Percentiles rank a stretch among this genome's conserved stretches.
These are phyloP conservation scores for Porites cylindrica DNA, from an alignment of 92 coral and sea anemone species.

Conservation along the genomic window DNA sequence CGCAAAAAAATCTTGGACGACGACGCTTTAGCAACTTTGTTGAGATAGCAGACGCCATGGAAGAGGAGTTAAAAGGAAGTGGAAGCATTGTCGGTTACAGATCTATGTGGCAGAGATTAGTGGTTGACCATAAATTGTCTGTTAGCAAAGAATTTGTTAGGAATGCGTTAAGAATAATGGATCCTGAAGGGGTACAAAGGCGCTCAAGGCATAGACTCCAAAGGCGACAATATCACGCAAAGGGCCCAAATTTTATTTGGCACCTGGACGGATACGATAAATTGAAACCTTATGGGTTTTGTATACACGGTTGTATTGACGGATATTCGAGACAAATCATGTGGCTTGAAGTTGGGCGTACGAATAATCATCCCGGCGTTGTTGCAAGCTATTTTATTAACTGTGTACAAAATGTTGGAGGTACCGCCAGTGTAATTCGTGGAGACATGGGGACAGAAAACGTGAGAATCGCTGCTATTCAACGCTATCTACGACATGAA, in stretches of 20 bases:
- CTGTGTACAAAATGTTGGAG: constrained; percentile 52
- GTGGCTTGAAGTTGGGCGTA: constrained; percentile 59
- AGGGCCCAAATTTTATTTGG: constrained; percentile 75
- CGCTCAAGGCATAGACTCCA: constrained; percentile 64
- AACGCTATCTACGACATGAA: constrained; percentile 61
- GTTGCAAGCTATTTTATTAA: constrained; percentile 54
- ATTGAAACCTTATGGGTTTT: constrained; percentile 75
- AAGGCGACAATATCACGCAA: constrained; percentile 68
- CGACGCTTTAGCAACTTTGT: constrained; percentile 57
- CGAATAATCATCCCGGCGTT: constrained; percentile 51
- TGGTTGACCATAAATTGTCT: constrained; percentile 55
- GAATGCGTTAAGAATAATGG: constrained; percentile 48
- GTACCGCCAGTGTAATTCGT: constrained; percentile 65
- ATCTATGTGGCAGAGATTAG: constrained; percentile 59
- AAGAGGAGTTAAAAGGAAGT: constrained; percentile 59
- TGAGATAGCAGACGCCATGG: constrained; percentile 51
- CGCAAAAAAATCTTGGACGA: constrained; percentile 50
- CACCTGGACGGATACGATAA: constrained; percentile 75
- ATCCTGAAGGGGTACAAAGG: constrained; percentile 60
- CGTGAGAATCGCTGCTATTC: constrained; percentile 63
- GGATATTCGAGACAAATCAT: constrained; percentile 63
- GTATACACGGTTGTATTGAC: constrained; percentile 63
- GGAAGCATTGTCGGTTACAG: constrained; percentile 65
- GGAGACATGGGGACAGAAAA: constrained; percentile 67
- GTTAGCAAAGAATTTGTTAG: constrained; percentile 61